These are phyloP conservation scores for Sceloporus undulatus DNA, from an alignment of 2,113 vertebrate species.

Conservation along the genomic window DNA sequence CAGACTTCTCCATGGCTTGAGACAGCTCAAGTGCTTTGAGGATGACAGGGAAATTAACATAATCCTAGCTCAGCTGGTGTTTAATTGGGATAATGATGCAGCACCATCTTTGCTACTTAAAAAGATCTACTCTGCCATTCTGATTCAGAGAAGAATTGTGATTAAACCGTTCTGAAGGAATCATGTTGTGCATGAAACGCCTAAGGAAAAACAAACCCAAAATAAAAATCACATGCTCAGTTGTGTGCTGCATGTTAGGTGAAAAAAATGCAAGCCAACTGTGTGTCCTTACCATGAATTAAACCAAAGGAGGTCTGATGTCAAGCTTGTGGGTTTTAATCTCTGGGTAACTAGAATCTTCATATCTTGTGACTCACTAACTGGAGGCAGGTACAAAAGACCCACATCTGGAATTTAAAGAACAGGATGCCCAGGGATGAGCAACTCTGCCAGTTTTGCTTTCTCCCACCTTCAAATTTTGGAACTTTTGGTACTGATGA, in stretches of 20 bases:
- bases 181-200: background rate
- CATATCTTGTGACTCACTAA: no score
- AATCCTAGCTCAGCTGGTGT: slow-evolving; percentile 21
- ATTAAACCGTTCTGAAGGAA: slow-evolving; percentile 12
- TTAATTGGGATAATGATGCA: slow-evolving; percentile 38
- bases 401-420: no score
- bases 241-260: background rate
- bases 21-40: background rate
- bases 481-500: no score
- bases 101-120: background rate
- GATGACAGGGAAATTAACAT: slow-evolving; percentile 25
- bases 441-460: no score
- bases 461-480: no score
- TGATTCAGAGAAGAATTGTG: slow-evolving; percentile 7
- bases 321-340: no score
- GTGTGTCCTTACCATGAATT: background rate
- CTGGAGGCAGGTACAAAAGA: no score
- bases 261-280: background rate
- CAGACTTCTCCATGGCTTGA: background rate
- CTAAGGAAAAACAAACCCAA: slow-evolving; percentile 6
- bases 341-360: no score
- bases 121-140: slow-evolving; percentile 22
- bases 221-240: slow-evolving; percentile 1
- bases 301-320: no score
- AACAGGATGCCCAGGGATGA: no score